These are phyloP conservation scores for Carcharodon carcharias DNA, from an alignment of 2,797 vertebrate species.

Conservation along the genomic window DNA sequence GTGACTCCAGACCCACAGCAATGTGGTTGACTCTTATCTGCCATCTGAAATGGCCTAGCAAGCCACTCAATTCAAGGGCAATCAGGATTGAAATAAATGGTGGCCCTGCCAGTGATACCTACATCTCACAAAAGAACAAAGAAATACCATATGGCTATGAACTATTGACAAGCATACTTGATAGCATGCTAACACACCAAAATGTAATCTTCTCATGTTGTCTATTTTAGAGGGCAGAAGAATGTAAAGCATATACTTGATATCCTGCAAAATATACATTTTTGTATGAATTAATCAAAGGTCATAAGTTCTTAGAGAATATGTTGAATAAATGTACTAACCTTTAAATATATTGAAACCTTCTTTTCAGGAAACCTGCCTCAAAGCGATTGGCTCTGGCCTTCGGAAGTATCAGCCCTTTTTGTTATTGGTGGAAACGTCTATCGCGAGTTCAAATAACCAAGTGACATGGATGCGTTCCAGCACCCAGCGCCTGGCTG, in stretches of 20 bases:
- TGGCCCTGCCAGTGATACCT: no score
- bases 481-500: constrained; percentile 48
- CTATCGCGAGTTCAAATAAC: constrained; percentile 46
- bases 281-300: background rate
- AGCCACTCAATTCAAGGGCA: no score
- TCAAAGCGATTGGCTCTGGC: constrained; percentile 57
- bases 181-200: background rate
- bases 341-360: background rate
- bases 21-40: no score
- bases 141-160: background rate
- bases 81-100: no score
- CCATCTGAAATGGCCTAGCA: no score
- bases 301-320: background rate
- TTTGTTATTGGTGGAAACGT: constrained; percentile 58
- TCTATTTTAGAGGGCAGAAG: background rate
- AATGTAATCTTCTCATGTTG: background rate
- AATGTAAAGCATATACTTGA: background rate
- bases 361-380: constrained; percentile 64
- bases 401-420: constrained; percentile 60
- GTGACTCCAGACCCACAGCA: no score
- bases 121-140: no score
- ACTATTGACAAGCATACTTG: background rate
- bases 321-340: background rate
- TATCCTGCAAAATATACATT: background rate
- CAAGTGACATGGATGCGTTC: constrained; percentile 41